These are phyloP conservation scores for Apostichopus japonicus DNA, from an alignment of 35 echinoderm and acorn worm genomes.

Conservation along the genomic window DNA sequence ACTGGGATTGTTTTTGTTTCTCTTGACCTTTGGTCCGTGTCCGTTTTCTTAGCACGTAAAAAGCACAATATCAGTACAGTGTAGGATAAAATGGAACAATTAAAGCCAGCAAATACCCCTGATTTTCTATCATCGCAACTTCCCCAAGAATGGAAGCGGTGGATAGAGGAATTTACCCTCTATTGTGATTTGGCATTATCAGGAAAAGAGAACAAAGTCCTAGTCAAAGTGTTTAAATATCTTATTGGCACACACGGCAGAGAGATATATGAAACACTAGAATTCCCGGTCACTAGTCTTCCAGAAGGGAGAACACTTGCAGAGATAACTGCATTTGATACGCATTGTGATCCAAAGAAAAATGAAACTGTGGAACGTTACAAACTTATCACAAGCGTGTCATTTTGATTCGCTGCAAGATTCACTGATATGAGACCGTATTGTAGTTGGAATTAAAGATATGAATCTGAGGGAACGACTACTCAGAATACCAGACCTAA, in stretches of 20 bases:
- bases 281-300: background rate
- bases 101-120: background rate
- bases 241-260: slow-evolving; percentile 21
- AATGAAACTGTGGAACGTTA: slow-evolving; percentile 47
- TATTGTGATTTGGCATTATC: background rate
- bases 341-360: background rate
- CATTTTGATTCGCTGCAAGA: slow-evolving; percentile 48
- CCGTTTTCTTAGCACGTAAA: too few species aligned
- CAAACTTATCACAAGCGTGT: slow-evolving; percentile 51
- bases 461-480: background rate
- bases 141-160: background rate
- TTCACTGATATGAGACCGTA: slow-evolving; percentile 50
- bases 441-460: slow-evolving; percentile 43
- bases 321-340: slow-evolving; percentile 9
- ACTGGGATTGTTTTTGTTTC: too few species aligned
- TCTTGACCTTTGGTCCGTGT: too few species aligned
- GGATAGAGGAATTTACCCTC: slow-evolving; percentile 13
- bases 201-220: background rate
- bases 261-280: slow-evolving; percentile 7
- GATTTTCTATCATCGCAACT: slow-evolving; percentile 5
- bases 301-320: background rate
- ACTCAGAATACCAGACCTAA: background rate
- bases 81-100: background rate
- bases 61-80: background rate
- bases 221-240: slow-evolving; percentile 41